Conservation (phyloP, 2,888 invertebrate species). For the Hyposoter dolosus region DNA sequence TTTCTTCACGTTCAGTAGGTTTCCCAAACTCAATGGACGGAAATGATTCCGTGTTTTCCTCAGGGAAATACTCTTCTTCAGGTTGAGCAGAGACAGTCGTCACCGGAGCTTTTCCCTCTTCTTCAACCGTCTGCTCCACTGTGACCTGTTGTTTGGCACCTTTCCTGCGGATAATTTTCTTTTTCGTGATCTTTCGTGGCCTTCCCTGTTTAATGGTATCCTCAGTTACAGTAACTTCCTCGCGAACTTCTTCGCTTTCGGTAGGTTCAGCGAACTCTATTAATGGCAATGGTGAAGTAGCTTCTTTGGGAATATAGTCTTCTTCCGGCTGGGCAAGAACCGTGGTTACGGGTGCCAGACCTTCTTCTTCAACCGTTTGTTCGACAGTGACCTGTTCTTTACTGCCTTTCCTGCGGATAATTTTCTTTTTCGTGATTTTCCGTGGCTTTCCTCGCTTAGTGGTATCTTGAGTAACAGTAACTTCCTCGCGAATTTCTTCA, state of each 20-base stretch:
- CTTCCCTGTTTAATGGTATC: conserved; percentile 74
- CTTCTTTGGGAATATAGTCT: conserved; percentile 66
- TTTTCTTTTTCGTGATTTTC: conserved; percentile 81
- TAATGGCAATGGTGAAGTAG: conserved; percentile 39
- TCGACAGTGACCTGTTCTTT: conserved; percentile 84
- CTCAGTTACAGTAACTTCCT: conserved; percentile 74
- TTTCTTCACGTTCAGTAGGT: conserved; percentile 32
- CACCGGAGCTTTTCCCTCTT: conserved; percentile 82
- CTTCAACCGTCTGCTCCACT: conserved; percentile 83
- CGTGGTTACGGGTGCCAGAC: conserved; percentile 81
- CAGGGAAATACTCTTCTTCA: too few relatives aligned
- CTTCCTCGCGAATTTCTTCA: conserved; percentile 73
- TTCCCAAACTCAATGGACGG: conserved; percentile 73
- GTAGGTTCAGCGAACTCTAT: conserved; percentile 62
- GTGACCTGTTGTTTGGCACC: conserved; percentile 84
- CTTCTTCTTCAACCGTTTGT: conserved; percentile 83
- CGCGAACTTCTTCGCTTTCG: conserved; percentile 74
- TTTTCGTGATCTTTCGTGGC: conserved; percentile 79
- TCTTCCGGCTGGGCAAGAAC: conserved; percentile 79
- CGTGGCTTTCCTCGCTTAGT: conserved; percentile 72
- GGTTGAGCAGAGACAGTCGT: conserved; percentile 75
- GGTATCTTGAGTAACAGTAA: conserved; percentile 75
- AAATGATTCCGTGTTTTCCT: too few relatives aligned
- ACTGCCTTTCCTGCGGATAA: conserved; percentile 82
- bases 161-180: conserved; percentile 82